These are phyloP conservation scores for Drosophila repleta DNA, from an alignment of 1,140 invertebrate species.

Conservation along the genomic window DNA sequence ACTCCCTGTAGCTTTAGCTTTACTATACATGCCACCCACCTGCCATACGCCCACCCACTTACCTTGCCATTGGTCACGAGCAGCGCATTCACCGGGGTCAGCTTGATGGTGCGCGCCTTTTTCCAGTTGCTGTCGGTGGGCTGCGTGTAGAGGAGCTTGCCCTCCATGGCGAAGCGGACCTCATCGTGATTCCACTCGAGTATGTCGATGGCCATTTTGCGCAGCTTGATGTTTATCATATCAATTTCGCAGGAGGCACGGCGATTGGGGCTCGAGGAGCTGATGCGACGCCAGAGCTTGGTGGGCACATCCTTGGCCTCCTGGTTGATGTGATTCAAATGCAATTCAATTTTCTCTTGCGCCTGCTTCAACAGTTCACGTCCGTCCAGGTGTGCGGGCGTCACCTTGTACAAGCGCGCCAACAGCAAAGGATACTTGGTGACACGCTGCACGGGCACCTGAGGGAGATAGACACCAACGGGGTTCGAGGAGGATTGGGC, in stretches of 20 bases:
- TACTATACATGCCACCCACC: neutral
- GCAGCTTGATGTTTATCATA: slow-evolving; percentile 93
- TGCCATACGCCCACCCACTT: slow-evolving; percentile 36
- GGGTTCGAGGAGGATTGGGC: neutral
- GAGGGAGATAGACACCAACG: too few relatives aligned
- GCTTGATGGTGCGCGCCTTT: slow-evolving; percentile 93
- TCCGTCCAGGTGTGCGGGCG: slow-evolving; percentile 91
- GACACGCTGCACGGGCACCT: slow-evolving; percentile 95
- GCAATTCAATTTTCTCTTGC: slow-evolving; percentile 95
- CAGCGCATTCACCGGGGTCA: slow-evolving; percentile 93
- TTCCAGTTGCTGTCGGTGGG: slow-evolving; percentile 95
- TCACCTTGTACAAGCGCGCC: slow-evolving; percentile 95
- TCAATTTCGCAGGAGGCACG: slow-evolving; percentile 91
- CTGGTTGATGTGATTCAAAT: slow-evolving; percentile 97
- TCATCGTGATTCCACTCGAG: slow-evolving; percentile 97
- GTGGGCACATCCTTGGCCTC: slow-evolving; percentile 95
- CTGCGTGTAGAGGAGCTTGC: slow-evolving; percentile 92
- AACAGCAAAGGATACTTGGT: slow-evolving; percentile 97
- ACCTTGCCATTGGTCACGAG: slow-evolving; percentile 95
- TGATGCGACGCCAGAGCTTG: slow-evolving; percentile 95
- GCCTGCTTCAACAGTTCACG: slow-evolving; percentile 92
- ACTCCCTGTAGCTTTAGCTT: too few relatives aligned
- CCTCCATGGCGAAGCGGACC: slow-evolving; percentile 93
- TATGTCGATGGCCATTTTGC: slow-evolving; percentile 96
- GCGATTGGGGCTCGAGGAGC: slow-evolving; percentile 89